Conservation (phyloP, 2,113 vertebrate species). For the Lepisosteus osseus region DNA sequence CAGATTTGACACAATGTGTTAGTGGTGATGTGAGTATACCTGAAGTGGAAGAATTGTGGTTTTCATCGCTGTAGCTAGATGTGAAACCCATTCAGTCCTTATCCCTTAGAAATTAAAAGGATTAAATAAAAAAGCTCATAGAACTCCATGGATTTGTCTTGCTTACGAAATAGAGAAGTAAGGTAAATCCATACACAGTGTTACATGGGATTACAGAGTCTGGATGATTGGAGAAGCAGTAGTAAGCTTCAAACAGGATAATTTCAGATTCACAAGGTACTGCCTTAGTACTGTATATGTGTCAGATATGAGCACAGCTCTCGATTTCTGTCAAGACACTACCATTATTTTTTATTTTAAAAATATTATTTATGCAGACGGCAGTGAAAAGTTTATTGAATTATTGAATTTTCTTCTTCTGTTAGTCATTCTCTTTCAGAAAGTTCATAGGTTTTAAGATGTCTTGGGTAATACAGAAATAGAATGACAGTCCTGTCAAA, state of each 20-base stretch:
- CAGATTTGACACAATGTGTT: background rate
- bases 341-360: background rate
- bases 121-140: conserved; percentile 27
- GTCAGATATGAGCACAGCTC: background rate
- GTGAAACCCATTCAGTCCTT: background rate
- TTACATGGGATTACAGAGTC: conserved; percentile 23
- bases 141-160: conserved; percentile 11
- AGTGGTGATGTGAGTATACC: conserved; percentile 7
- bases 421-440: too few species aligned
- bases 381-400: too few species aligned
- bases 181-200: conserved; percentile 24
- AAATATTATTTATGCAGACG: too few species aligned
- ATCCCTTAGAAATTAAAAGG: conserved; percentile 32
- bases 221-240: background rate
- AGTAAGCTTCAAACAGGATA: background rate
- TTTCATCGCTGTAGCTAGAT: background rate
- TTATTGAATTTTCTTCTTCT: too few species aligned
- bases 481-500: too few species aligned
- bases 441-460: too few species aligned
- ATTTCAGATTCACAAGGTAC: background rate
- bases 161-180: background rate
- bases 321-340: background rate
- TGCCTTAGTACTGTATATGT: background rate
- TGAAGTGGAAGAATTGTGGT: conserved; percentile 6
- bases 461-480: too few species aligned